phyloP scores from a whole-genome alignment of 2,797 vertebrate genomes.

The Clarias laeviceps region DNA sequence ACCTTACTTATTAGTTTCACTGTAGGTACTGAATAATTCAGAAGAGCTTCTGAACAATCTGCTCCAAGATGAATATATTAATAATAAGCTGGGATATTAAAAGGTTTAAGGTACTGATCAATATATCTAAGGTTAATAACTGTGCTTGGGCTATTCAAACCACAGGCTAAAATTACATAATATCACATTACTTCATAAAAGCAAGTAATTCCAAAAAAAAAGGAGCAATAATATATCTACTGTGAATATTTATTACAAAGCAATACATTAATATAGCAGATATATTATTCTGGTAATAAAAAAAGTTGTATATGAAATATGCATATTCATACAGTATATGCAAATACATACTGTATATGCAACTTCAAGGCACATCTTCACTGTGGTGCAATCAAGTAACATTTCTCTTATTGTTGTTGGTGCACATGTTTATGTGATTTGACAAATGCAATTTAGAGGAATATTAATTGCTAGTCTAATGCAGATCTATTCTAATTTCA shows the following conservation, averaged over 20 bases:
- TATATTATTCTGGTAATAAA: background rate
- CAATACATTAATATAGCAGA: background rate
- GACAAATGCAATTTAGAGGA: background rate
- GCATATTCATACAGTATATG: too few relatives aligned
- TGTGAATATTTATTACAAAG: background rate
- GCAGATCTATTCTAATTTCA: background rate
- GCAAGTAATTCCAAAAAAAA: background rate
- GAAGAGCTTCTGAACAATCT: background rate
- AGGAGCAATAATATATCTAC: background rate
- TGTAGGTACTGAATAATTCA: slow-evolving; percentile 9
- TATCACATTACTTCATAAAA: background rate
- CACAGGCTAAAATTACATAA: background rate
- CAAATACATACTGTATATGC: background rate
- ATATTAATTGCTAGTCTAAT: background rate
- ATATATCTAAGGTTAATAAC: slow-evolving; percentile 2
- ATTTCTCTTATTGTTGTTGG: background rate
- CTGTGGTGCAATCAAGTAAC: background rate
- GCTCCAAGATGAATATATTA: slow-evolving; percentile 7
- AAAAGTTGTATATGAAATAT: background rate
- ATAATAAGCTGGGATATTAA: background rate
- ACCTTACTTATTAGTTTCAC: slow-evolving; percentile 10
- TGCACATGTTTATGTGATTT: background rate
- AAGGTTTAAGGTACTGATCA: background rate
- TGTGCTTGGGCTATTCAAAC: background rate
- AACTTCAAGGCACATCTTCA: background rate